These are phyloP conservation scores for Ameiurus melas DNA, from an alignment of 2,113 vertebrate genomes.

Conservation along the genomic window DNA sequence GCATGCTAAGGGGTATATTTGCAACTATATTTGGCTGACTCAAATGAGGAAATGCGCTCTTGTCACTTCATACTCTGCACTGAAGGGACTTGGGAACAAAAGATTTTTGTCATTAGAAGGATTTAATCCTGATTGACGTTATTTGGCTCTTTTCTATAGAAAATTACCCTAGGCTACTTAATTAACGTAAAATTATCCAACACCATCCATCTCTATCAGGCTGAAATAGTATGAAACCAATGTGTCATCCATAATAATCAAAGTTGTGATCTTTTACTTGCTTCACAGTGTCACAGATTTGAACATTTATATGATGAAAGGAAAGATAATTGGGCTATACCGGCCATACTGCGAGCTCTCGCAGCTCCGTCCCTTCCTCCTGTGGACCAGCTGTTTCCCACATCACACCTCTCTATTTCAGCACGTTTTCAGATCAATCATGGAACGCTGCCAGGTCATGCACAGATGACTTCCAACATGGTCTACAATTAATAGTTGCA, in stretches of 20 bases:
- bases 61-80: too few species aligned
- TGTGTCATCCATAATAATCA: not conserved
- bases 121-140: too few species aligned
- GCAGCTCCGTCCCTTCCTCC: not conserved
- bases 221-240: not conserved
- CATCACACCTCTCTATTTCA: slow-evolving; percentile 22
- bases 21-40: too few species aligned
- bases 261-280: not conserved
- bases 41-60: too few species aligned
- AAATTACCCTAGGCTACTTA: too few species aligned
- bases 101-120: too few species aligned
- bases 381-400: slow-evolving; percentile 19
- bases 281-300: not conserved
- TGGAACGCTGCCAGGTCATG: not conserved
- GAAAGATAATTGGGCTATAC: not conserved
- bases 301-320: slow-evolving; percentile 3
- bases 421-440: not conserved
- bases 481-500: not conserved
- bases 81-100: too few species aligned
- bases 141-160: too few species aligned
- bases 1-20: too few species aligned
- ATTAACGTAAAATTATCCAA: too few species aligned
- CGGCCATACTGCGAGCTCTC: not conserved
- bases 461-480: not conserved
- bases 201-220: not conserved